phyloP scores from a whole-genome alignment of 2,888 invertebrate genomes.

The Hybos culiciformis region DNA sequence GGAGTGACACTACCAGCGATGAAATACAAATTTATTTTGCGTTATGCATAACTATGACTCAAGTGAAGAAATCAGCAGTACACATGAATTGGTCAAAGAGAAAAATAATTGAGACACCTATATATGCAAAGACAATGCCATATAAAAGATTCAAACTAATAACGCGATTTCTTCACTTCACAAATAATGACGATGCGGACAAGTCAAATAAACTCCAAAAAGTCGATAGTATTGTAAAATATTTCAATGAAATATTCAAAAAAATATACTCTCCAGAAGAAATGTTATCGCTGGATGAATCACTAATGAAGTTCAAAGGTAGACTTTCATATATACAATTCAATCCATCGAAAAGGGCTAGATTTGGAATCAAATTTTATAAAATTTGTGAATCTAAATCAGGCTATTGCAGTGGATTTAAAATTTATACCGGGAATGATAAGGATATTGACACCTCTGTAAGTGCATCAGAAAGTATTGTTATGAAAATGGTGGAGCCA shows the following conservation, averaged over 20 bases:
- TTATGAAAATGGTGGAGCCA: constrained; percentile 1
- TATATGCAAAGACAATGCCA: background rate
- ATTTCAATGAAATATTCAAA: background rate
- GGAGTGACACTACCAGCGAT: background rate
- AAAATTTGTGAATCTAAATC: constrained; percentile 6
- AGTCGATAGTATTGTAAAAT: background rate
- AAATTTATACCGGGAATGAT: background rate
- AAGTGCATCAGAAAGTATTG: background rate
- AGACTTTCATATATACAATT: background rate
- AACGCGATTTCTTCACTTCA: background rate
- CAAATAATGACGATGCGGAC: background rate
- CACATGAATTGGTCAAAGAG: background rate
- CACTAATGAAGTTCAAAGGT: background rate
- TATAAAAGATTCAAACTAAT: background rate
- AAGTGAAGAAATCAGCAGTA: background rate
- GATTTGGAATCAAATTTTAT: constrained; percentile 4
- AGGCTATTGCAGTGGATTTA: background rate
- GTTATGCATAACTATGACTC: background rate
- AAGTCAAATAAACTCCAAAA: background rate
- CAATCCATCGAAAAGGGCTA: background rate
- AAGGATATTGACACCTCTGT: background rate
- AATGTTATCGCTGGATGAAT: background rate
- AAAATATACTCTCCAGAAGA: background rate
- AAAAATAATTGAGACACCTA: background rate
- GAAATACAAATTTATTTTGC: constrained; percentile 1